A percentile compares a stretch with the other conserved stretches of the same genome.
phyloP scores from a whole-genome alignment of 2,888 invertebrate genomes.

The Vannuccia rotundouncinata region DNA sequence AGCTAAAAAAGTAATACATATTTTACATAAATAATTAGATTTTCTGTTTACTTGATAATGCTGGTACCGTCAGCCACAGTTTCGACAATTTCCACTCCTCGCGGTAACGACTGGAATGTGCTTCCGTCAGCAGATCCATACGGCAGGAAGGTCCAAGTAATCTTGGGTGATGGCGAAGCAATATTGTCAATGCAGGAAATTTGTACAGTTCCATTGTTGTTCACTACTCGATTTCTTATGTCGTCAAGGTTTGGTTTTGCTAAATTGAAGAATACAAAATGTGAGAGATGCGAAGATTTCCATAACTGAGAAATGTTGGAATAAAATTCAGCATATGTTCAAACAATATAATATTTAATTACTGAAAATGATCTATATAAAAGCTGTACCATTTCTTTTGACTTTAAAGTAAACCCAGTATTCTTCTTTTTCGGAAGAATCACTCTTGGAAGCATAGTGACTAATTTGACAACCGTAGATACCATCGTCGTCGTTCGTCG shows the following conservation, averaged over 20 bases:
- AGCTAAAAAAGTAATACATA: not conserved
- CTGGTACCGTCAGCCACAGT: not conserved
- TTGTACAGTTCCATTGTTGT: not conserved
- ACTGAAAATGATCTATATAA: no score
- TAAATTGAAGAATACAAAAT: no score
- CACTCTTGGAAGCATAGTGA: not conserved
- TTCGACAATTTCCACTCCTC: not conserved
- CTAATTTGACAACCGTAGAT: not conserved
- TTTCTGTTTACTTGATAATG: not conserved
- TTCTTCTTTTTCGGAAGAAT: not conserved
- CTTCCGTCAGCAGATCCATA: not conserved
- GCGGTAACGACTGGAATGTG: not conserved
- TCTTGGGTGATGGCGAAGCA: not conserved
- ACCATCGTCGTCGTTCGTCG: not conserved
- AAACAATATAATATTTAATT: no score
- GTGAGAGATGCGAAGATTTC: not conserved
- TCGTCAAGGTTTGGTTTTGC: not conserved
- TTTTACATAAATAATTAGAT: no score
- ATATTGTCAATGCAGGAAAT: not conserved
- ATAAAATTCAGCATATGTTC: no score
- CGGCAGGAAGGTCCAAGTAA: not conserved
- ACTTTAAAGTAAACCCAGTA: not conserved
- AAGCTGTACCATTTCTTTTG: not conserved
- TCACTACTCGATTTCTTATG: not conserved
- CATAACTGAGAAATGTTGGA: no score